A percentile compares a stretch with the other conserved stretches of the same genome.
These are phyloP conservation scores for Rhogogaster chlorosoma DNA, from an alignment of 2,888 invertebrate genomes.

Conservation along the genomic window DNA sequence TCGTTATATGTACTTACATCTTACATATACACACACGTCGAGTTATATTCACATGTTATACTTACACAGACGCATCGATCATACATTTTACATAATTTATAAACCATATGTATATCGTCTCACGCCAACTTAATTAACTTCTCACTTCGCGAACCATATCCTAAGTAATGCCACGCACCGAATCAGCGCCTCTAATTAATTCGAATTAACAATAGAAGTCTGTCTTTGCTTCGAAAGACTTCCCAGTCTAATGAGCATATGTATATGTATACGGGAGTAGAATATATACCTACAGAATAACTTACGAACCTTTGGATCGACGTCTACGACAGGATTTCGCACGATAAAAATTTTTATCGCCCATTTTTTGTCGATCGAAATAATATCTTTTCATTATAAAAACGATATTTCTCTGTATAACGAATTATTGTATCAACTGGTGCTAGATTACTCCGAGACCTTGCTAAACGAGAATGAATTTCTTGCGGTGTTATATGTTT, in stretches of 20 bases:
- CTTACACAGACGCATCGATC: not conserved
- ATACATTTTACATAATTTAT: not conserved
- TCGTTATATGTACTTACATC: not conserved
- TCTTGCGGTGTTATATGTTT: not conserved
- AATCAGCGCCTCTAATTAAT: slow-evolving; percentile 20
- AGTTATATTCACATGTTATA: not conserved
- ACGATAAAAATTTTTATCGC: not conserved
- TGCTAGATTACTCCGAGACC: too few species aligned
- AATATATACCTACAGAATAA: not conserved
- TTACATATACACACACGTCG: not conserved
- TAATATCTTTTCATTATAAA: too few species aligned
- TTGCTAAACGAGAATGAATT: not conserved
- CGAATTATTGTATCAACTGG: too few species aligned
- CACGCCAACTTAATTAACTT: slow-evolving; percentile 37
- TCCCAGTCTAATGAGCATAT: not conserved
- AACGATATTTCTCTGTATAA: too few species aligned
- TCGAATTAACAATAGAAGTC: slow-evolving; percentile 11
- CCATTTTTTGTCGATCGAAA: too few species aligned
- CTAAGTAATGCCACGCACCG: slow-evolving; percentile 1
- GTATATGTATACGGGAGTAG: not conserved
- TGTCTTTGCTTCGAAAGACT: slow-evolving; percentile 26
- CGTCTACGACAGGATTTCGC: not conserved
- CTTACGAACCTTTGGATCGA: not conserved
- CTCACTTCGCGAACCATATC: slow-evolving; percentile 9
- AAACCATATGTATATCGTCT: not conserved